A percentile compares a stretch with the other conserved stretches of the same genome.
Evolutionary conservation across 1,140 invertebrate genomes (phyloP).

Genomic region (Panagrolaimus sp.): DNA sequence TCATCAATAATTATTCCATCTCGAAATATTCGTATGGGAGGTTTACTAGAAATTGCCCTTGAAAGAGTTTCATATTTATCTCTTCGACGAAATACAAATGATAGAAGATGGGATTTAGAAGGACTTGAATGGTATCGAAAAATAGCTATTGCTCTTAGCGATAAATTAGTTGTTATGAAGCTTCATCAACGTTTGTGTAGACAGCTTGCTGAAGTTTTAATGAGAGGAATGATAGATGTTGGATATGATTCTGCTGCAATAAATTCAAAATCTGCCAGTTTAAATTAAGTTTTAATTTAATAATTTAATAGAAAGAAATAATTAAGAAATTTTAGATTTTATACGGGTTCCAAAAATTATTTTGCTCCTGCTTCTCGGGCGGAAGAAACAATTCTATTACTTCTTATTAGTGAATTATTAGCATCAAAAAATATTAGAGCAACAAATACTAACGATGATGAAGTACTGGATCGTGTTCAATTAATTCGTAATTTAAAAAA

Average conservation of each 20-base stretch:
- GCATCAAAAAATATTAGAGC: slow-evolving; percentile 21
- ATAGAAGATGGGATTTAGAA: slow-evolving; percentile 32
- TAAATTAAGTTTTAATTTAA: slow-evolving; percentile 20
- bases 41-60: slow-evolving; percentile 29
- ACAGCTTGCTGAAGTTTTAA: slow-evolving; percentile 34
- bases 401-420: slow-evolving; percentile 37
- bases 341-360: slow-evolving; percentile 39
- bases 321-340: slow-evolving; percentile 29
- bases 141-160: slow-evolving; percentile 33
- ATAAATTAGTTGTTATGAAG: slow-evolving; percentile 33
- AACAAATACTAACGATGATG: slow-evolving; percentile 16
- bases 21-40: not conserved
- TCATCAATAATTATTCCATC: not conserved
- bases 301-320: not conserved
- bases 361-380: slow-evolving; percentile 27
- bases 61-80: slow-evolving; percentile 30
- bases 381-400: slow-evolving; percentile 36
- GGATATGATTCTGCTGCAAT: slow-evolving; percentile 29
- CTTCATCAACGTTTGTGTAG: slow-evolving; percentile 33
- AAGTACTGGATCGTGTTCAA: slow-evolving; percentile 16
- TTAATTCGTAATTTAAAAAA: slow-evolving; percentile 20
- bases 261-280: slow-evolving; percentile 24
- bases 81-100: slow-evolving; percentile 16
- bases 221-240: slow-evolving; percentile 27
- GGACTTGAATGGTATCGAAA: slow-evolving; percentile 28